phyloP scores from a whole-genome alignment of 2,888 invertebrate genomes.

The Cyclophora albipunctata region DNA sequence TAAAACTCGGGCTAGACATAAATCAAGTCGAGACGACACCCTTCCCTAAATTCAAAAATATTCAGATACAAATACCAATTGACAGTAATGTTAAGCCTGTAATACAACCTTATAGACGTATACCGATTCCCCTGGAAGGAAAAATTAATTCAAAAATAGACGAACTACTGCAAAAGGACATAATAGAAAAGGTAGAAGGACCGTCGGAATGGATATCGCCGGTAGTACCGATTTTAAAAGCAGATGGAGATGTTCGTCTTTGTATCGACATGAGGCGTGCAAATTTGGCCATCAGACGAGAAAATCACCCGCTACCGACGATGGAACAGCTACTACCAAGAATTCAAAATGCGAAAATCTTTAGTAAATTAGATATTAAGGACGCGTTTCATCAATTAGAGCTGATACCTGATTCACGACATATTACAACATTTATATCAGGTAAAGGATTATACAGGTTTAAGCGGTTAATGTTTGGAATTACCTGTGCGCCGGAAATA shows the following conservation, averaged over 20 bases:
- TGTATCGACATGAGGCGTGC: conserved; percentile 30
- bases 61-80: conserved; percentile 9
- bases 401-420: conserved; percentile 2
- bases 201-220: conserved; percentile 23
- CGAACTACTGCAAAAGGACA: conserved; percentile 15
- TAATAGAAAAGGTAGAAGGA: conserved; percentile 17
- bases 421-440: conserved; percentile 3
- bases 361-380: conserved; percentile 10
- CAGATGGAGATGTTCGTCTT: conserved; percentile 17
- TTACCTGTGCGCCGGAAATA: conserved; percentile 5
- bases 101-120: conserved; percentile 10
- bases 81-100: conserved; percentile 8
- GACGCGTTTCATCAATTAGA: conserved; percentile 9
- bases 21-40: too few relatives aligned
- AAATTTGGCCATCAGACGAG: conserved; percentile 20
- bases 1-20: too few relatives aligned
- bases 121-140: conserved; percentile 9
- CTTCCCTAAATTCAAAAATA: conserved; percentile 22
- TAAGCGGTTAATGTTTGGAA: conserved; percentile 10
- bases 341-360: conserved; percentile 4
- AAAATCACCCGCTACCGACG: conserved; percentile 25
- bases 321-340: conserved; percentile 22
- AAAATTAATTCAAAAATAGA: conserved; percentile 15
- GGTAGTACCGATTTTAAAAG: conserved; percentile 21
- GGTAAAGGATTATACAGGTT: conserved; percentile 1